phyloP scores from a whole-genome alignment of 2,888 invertebrate species.

The Troides aeacus region DNA sequence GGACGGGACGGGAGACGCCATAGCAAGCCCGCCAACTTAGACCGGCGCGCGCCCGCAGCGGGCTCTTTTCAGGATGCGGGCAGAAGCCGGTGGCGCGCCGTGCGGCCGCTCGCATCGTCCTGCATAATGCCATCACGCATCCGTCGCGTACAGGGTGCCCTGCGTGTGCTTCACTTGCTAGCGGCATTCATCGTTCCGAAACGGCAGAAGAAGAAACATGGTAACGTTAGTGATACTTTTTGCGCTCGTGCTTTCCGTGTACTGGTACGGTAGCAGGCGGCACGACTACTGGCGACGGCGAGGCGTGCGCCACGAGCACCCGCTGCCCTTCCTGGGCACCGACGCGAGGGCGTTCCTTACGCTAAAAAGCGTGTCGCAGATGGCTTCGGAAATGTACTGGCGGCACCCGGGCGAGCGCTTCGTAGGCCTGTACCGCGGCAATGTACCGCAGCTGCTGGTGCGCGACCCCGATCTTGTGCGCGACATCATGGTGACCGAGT shows the following conservation, averaged over 20 bases:
- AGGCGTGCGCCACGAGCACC: not conserved
- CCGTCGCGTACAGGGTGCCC: not conserved
- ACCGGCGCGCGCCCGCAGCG: too few species aligned
- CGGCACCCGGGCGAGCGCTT: not conserved
- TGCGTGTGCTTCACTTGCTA: not conserved
- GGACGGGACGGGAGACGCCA: too few species aligned
- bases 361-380: not conserved
- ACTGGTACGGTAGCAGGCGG: slow-evolving; percentile 45
- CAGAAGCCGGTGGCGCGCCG: too few species aligned
- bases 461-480: not conserved
- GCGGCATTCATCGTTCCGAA: not conserved
- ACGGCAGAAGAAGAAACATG: not conserved
- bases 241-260: not conserved
- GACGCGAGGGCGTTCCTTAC: not conserved
- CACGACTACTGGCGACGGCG: slow-evolving; percentile 38
- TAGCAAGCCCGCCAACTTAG: too few species aligned
- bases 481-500: slow-evolving; percentile 39
- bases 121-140: not conserved
- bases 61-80: too few species aligned
- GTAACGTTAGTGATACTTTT: not conserved
- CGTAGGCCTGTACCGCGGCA: not conserved
- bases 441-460: not conserved
- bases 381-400: not conserved
- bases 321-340: not conserved
- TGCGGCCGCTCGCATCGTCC: not conserved